phyloP scores from a whole-genome alignment of 2,113 vertebrate genomes.

The Myotis davidii region DNA sequence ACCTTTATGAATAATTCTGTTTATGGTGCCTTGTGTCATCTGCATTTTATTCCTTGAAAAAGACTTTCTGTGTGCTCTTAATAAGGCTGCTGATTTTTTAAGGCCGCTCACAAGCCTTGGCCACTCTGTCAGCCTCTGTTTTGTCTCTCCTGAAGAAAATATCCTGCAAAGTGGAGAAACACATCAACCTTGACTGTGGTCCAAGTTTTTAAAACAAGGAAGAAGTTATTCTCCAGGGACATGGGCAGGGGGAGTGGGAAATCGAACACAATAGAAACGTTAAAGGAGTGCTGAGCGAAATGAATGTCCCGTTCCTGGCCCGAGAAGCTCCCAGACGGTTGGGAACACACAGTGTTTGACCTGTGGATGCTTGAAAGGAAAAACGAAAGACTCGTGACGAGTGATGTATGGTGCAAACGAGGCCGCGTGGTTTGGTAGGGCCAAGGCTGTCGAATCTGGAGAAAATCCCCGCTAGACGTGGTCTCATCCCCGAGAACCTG shows the following conservation, averaged over 20 bases:
- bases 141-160: slow-evolving; percentile 89
- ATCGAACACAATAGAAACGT: slow-evolving; percentile 84
- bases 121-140: slow-evolving; percentile 85
- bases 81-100: slow-evolving; percentile 37
- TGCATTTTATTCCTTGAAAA: slow-evolving; percentile 44
- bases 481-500: slow-evolving; percentile 87
- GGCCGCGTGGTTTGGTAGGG: slow-evolving; percentile 83
- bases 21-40: background rate
- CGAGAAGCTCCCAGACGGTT: slow-evolving; percentile 82
- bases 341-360: slow-evolving; percentile 85
- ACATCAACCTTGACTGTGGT: slow-evolving; percentile 89
- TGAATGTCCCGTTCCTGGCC: slow-evolving; percentile 82
- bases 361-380: slow-evolving; percentile 80
- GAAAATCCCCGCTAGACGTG: slow-evolving; percentile 90
- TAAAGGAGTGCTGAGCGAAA: slow-evolving; percentile 83
- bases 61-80: background rate
- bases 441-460: slow-evolving; percentile 88
- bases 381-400: slow-evolving; percentile 79
- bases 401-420: slow-evolving; percentile 85
- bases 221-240: slow-evolving; percentile 87
- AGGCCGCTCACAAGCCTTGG: slow-evolving; percentile 59
- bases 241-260: slow-evolving; percentile 79
- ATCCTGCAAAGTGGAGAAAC: slow-evolving; percentile 88
- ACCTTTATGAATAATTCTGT: background rate
- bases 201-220: slow-evolving; percentile 88